Percentiles rank a stretch among this genome's conserved stretches.
These are phyloP conservation scores for Aramus guarauna DNA, from an alignment of 2,113 vertebrate genomes.

Conservation along the genomic window DNA sequence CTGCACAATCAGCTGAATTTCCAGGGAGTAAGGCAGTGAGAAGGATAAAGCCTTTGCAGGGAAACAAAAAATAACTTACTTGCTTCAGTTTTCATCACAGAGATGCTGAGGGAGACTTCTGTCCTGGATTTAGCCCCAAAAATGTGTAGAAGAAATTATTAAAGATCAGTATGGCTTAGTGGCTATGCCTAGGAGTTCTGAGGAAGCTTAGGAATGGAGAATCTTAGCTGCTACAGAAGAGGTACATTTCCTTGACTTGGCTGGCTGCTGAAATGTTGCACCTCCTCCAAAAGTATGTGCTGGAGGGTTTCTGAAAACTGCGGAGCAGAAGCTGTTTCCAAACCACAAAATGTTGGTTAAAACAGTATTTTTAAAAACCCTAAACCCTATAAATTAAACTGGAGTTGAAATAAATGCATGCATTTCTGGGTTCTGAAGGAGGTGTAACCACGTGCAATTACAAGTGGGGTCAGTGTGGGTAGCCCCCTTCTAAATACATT, in stretches of 20 bases:
- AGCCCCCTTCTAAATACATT: background rate
- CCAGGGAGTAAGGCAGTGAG: background rate
- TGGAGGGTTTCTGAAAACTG: background rate
- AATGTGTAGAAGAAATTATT: background rate
- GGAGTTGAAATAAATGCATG: background rate
- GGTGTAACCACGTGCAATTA: background rate
- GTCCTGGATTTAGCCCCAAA: background rate
- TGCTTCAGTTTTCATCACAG: background rate
- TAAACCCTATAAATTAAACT: background rate
- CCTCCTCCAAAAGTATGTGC: background rate
- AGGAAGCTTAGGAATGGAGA: background rate
- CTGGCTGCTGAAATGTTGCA: background rate
- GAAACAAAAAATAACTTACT: background rate
- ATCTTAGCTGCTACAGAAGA: background rate
- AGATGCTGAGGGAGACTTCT: background rate
- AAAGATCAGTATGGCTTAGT: background rate
- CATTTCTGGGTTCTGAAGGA: background rate
- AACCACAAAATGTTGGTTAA: conserved; percentile 19
- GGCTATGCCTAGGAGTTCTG: background rate
- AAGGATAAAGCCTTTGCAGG: background rate
- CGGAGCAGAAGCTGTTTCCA: background rate
- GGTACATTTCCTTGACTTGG: background rate
- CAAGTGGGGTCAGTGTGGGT: background rate
- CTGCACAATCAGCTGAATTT: background rate
- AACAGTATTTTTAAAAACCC: background rate